These are phyloP conservation scores for Pachyuromys duprasi DNA, from an alignment of 2,797 vertebrate genomes.

Conservation along the genomic window DNA sequence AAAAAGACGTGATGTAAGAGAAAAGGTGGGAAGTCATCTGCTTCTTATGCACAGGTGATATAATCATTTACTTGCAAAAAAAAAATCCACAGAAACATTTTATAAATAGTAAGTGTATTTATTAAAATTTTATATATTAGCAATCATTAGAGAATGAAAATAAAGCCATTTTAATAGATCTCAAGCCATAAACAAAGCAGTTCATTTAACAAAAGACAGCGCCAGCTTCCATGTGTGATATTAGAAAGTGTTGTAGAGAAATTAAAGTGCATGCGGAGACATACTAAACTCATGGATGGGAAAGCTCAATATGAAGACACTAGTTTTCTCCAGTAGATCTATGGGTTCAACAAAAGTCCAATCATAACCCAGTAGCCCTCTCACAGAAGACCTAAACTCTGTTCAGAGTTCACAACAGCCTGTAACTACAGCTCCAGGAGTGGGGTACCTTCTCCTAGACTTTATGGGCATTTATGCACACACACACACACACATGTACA, in stretches of 20 bases:
- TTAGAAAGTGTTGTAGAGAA: neutral
- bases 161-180: neutral
- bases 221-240: neutral
- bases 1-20: neutral
- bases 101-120: neutral
- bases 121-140: neutral
- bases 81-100: neutral
- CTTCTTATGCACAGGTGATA: neutral
- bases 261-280: neutral
- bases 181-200: neutral
- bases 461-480: neutral
- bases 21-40: neutral
- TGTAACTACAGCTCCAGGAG: neutral
- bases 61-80: conserved; percentile 3
- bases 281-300: neutral
- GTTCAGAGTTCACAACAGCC: neutral
- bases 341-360: neutral
- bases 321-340: neutral
- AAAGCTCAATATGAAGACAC: neutral
- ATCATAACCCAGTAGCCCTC: neutral
- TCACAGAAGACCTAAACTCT: neutral
- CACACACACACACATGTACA: neutral
- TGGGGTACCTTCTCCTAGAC: neutral
- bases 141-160: conserved; percentile 16
- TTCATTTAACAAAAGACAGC: neutral